Conservation (phyloP, 1,140 invertebrate species). For the Himalopsyche phryganea region DNA sequence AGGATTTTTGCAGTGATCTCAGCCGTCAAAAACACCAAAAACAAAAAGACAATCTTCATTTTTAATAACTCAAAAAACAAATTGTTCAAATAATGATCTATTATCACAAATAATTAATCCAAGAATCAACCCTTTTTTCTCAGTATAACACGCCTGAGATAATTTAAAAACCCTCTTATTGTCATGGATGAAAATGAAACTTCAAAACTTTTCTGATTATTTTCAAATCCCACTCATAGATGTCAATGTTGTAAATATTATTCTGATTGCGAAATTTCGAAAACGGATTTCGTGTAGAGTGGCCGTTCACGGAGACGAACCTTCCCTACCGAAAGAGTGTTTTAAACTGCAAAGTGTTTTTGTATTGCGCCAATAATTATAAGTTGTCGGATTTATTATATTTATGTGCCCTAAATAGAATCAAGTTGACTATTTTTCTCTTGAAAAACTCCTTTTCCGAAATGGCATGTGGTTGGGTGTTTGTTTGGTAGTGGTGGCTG, state of each 20-base stretch:
- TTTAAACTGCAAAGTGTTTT: constrained; percentile 16
- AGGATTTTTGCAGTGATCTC: constrained; percentile 24
- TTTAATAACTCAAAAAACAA: constrained; percentile 1
- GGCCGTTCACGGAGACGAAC: not conserved
- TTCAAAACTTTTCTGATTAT: not conserved
- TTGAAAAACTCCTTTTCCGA: constrained; percentile 9
- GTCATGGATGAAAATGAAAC: constrained; percentile 13
- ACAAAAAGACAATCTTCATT: constrained; percentile 26
- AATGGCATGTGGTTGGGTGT: not conserved
- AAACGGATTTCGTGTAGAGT: too few relatives aligned
- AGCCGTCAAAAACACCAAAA: constrained; percentile 9
- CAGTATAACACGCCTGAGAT: constrained; percentile 6
- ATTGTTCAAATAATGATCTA: not conserved
- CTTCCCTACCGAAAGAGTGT: constrained; percentile 19
- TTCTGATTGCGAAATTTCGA: too few relatives aligned
- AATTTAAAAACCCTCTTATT: constrained; percentile 13
- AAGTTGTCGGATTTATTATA: constrained; percentile 12
- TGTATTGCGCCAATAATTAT: constrained; percentile 4
- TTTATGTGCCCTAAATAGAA: constrained; percentile 32
- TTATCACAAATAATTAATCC: constrained; percentile 4
- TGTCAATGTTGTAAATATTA: too few relatives aligned
- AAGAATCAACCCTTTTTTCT: constrained; percentile 9
- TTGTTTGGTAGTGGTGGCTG: too few relatives aligned
- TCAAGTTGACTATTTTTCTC: not conserved
- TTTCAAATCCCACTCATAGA: too few relatives aligned